Conservation (phyloP, 2,888 invertebrate genomes). For the Dynastes maya region DNA sequence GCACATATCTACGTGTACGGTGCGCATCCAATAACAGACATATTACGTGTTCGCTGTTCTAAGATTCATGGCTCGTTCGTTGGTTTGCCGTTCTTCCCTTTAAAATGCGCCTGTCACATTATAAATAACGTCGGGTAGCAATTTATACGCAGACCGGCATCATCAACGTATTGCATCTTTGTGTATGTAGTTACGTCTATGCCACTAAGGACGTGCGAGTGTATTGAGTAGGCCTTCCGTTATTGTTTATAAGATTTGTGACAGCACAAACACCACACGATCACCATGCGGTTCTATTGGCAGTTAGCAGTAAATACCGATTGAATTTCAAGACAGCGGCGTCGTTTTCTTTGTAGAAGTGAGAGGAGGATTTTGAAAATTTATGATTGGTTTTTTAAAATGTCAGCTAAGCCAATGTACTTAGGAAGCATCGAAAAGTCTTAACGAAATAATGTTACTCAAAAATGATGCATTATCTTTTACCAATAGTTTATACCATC, state of each 20-base stretch:
- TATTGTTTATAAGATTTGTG: constrained; percentile 47
- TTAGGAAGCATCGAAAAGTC: too few relatives aligned
- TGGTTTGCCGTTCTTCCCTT: constrained; percentile 23
- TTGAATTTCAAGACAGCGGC: constrained; percentile 26
- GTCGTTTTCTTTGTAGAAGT: background rate
- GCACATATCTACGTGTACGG: background rate
- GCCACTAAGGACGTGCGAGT: background rate
- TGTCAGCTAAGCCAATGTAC: too few relatives aligned
- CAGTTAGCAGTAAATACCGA: constrained; percentile 33
- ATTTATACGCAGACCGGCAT: constrained; percentile 41
- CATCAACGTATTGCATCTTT: constrained; percentile 29
- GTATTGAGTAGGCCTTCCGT: constrained; percentile 37
- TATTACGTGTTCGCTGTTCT: constrained; percentile 25
- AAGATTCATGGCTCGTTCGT: constrained; percentile 38
- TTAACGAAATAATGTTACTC: too few relatives aligned
- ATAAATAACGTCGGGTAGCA: constrained; percentile 44
- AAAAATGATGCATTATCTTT: too few relatives aligned
- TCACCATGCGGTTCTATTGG: constrained; percentile 25
- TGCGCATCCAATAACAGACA: constrained; percentile 18
- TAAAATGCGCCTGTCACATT: constrained; percentile 46
- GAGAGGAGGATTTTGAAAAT: background rate
- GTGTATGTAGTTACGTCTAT: background rate
- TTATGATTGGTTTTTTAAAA: too few relatives aligned
- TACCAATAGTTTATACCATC: too few relatives aligned
- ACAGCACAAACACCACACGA: constrained; percentile 34